Evolutionary conservation across 1,140 invertebrate species (phyloP).

Genomic region (Seison nebaliae): DNA sequence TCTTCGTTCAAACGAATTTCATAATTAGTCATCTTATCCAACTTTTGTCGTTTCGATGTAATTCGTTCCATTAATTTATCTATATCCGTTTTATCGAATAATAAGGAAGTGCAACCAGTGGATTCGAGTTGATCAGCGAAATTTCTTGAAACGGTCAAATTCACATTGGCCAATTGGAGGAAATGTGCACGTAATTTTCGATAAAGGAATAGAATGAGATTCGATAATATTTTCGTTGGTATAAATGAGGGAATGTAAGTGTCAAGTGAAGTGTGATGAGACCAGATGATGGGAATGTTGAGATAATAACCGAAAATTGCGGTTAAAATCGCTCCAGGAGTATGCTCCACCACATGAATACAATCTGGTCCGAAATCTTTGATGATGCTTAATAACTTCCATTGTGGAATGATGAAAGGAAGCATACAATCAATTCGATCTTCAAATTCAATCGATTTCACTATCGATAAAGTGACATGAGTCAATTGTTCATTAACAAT

Average conservation of each 20-base stretch:
- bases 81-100: too few species aligned
- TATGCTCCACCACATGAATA: slow-evolving; percentile 8
- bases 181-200: slow-evolving; percentile 1
- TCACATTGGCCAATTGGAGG: slow-evolving; percentile 3
- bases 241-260: slow-evolving; percentile 10
- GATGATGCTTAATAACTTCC: slow-evolving; percentile 2
- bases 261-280: slow-evolving; percentile 7
- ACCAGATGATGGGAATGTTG: slow-evolving; percentile 12
- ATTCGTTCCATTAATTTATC: too few species aligned
- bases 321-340: slow-evolving; percentile 7
- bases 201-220: not conserved
- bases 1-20: too few species aligned
- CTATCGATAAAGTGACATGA: not conserved
- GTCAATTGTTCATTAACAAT: not conserved
- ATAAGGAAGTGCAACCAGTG: too few species aligned
- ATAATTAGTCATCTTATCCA: too few species aligned
- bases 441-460: slow-evolving; percentile 10
- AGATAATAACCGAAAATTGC: not conserved
- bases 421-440: slow-evolving; percentile 6
- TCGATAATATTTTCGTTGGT: not conserved
- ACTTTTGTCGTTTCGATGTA: too few species aligned
- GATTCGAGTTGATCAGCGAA: not conserved
- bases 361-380: slow-evolving; percentile 9
- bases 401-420: slow-evolving; percentile 10
- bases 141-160: slow-evolving; percentile 10